Evolutionary conservation across 2,113 vertebrate genomes (phyloP).

Genomic region (Colinus virginianus): DNA sequence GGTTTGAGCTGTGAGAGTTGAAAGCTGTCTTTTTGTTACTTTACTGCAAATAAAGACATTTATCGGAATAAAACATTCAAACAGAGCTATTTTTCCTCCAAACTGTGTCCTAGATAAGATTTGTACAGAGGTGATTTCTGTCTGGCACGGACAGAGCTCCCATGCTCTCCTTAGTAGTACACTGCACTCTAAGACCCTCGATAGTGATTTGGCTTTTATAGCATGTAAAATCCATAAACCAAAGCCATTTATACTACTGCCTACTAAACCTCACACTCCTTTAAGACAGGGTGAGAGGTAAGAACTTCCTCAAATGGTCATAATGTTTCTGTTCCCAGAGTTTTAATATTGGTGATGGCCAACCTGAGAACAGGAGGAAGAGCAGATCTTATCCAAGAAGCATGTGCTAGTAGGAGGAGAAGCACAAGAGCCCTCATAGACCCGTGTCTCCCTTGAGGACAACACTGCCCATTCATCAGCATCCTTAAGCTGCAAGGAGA

Average conservation of each 20-base stretch:
- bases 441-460: background rate
- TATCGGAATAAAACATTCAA: background rate
- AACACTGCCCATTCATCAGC: background rate
- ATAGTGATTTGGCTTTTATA: slow-evolving; percentile 43
- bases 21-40: background rate
- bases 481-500: background rate
- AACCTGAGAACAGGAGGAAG: background rate
- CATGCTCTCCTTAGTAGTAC: background rate
- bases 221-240: slow-evolving; percentile 23
- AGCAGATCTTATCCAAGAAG: background rate
- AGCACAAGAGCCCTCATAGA: background rate
- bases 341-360: background rate
- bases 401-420: background rate
- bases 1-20: background rate
- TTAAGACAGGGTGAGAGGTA: background rate
- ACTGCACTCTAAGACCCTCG: slow-evolving; percentile 1
- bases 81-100: background rate
- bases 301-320: background rate
- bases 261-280: slow-evolving; percentile 14
- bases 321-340: background rate
- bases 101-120: background rate
- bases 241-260: slow-evolving; percentile 33
- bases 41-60: background rate
- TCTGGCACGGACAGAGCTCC: background rate
- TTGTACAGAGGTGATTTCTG: background rate